A percentile compares a stretch with the other conserved stretches of the same genome.
Conservation (phyloP, 2,113 vertebrate species). For the Pampusana beccarii region DNA sequence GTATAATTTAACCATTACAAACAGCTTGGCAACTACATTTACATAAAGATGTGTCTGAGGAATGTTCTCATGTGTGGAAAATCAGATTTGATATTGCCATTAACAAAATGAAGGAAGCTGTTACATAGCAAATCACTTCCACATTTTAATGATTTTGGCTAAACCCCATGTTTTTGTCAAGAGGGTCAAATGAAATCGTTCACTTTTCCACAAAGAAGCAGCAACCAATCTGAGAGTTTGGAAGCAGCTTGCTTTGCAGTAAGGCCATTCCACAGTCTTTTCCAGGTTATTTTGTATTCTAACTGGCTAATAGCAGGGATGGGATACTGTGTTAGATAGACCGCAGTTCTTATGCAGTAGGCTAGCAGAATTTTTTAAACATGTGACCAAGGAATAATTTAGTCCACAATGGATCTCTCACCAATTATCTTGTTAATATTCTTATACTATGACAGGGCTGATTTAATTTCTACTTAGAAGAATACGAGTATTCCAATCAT, state of each 20-base stretch:
- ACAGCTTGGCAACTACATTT: conserved; percentile 85
- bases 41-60: conserved; percentile 81
- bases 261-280: background rate
- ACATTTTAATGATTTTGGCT: conserved; percentile 59
- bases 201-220: conserved; percentile 15
- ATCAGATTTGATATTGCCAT: conserved; percentile 78
- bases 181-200: conserved; percentile 19
- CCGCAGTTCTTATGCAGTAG: background rate
- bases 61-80: conserved; percentile 80
- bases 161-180: conserved; percentile 44
- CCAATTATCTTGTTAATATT: background rate
- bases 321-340: background rate
- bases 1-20: conserved; percentile 86
- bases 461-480: conserved; percentile 6
- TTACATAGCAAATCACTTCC: conserved; percentile 56
- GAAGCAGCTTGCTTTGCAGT: background rate
- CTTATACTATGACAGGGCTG: background rate
- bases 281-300: background rate
- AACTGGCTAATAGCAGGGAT: background rate
- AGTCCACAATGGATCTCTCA: background rate
- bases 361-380: conserved; percentile 4
- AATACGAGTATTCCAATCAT: background rate
- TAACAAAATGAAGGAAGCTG: conserved; percentile 68
- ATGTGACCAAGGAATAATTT: background rate
- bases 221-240: background rate